Evolutionary conservation across 1,140 invertebrate genomes (phyloP).

Genomic region (Heliconius nattereri): DNA sequence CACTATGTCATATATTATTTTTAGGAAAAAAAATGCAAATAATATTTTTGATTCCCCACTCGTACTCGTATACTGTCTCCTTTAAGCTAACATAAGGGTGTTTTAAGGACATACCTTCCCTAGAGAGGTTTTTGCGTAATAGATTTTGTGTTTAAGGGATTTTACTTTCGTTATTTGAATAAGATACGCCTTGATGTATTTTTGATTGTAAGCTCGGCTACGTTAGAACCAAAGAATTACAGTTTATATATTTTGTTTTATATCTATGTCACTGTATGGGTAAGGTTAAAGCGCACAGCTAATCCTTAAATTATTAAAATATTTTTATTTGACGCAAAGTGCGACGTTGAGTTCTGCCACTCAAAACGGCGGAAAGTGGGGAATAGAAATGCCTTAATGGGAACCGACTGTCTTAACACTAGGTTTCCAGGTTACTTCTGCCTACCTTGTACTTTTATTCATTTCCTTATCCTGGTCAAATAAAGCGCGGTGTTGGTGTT

Average conservation of each 20-base stretch:
- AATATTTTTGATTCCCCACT: constrained; percentile 11
- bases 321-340: too few relatives aligned
- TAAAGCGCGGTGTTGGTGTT: too few relatives aligned
- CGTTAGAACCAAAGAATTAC: constrained; percentile 17
- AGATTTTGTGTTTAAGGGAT: constrained; percentile 43
- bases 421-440: too few relatives aligned
- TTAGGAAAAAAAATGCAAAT: not conserved
- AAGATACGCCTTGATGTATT: constrained; percentile 38
- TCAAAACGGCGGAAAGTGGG: too few relatives aligned
- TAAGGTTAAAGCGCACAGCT: not conserved
- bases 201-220: constrained; percentile 31
- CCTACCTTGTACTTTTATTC: too few relatives aligned
- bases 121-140: constrained; percentile 38
- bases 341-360: too few relatives aligned
- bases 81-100: constrained; percentile 33
- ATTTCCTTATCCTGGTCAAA: too few relatives aligned
- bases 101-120: constrained; percentile 31
- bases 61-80: constrained; percentile 31
- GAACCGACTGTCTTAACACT: too few relatives aligned
- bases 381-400: too few relatives aligned
- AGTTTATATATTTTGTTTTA: constrained; percentile 4
- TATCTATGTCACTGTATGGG: not conserved
- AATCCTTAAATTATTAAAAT: too few relatives aligned
- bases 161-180: constrained; percentile 38
- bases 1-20: not conserved